Evolutionary conservation across 2,888 invertebrate species (phyloP).

Genomic region (Caenorhabditis afra): DNA sequence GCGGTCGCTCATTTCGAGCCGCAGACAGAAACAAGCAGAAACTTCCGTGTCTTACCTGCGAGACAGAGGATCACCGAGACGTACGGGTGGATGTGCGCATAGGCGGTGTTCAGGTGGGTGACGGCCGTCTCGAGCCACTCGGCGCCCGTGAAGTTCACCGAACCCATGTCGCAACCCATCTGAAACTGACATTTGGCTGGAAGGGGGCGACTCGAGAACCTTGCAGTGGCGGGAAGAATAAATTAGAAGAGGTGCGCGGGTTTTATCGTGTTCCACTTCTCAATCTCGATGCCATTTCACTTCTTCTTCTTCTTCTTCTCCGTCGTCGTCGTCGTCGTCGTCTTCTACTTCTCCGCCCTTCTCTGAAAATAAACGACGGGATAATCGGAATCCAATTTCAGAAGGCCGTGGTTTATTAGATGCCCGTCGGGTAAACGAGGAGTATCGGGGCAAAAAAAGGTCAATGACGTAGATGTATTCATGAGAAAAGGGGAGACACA

Average conservation of each 20-base stretch:
- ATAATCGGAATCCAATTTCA: slow-evolving; percentile 4
- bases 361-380: slow-evolving; percentile 20
- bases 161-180: slow-evolving; percentile 69
- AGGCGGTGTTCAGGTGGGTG: slow-evolving; percentile 66
- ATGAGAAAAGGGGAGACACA: neutral
- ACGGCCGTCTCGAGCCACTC: slow-evolving; percentile 67
- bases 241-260: neutral
- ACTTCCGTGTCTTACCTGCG: slow-evolving; percentile 63
- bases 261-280: slow-evolving; percentile 39
- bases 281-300: slow-evolving; percentile 47
- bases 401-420: neutral
- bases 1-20: neutral
- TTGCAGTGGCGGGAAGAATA: neutral
- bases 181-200: neutral
- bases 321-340: neutral
- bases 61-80: slow-evolving; percentile 75
- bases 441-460: neutral
- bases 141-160: slow-evolving; percentile 62
- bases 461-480: slow-evolving; percentile 11
- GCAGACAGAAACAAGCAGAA: slow-evolving; percentile 13
- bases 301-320: neutral
- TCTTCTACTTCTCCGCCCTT: slow-evolving; percentile 17
- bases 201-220: neutral
- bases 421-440: neutral
- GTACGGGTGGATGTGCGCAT: slow-evolving; percentile 76